Evolutionary conservation across 1,140 invertebrate species (phyloP), one percentile per base, ranked within the genome.

Genomic region (Zaprionus davidi): DNA sequence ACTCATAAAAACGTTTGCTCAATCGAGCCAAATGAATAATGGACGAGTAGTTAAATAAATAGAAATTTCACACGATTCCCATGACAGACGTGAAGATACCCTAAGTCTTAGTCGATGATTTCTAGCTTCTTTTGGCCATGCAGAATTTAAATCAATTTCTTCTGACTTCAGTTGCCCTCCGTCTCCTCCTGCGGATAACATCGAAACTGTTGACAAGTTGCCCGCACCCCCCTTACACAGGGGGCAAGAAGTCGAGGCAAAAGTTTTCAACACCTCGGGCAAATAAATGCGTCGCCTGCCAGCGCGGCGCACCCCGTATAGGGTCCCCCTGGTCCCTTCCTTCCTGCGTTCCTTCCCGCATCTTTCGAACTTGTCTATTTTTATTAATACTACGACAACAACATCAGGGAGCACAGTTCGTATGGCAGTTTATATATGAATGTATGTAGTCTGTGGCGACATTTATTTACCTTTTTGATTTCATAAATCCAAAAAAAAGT

Each of bases 381-480:
- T 81, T 87, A 88, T 79, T 78, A 64, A 64, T 67, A 60, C 72
- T 71, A 67, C 59, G 76, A 70, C 70, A 73, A 28, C 38, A 59
- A 59, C 22, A 78, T 11, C 31, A 34, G 31, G 41, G 41, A 46
- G n/a, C 41, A 46, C n/a, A 46, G 41, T 44, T 17, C n/a, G 15
- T 41, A 41, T 41, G n/a, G 60, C 26, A 57, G 69, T 49, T 15
- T 17, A 17, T 20, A 20, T 26, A 26, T 26, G 24, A 26, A 26
- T 68, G 71, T 44, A 68, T 71, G 57, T 64, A 36, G 51, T 76
- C 34, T 65, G 44, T 69, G 60, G 15, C 51, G 20, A 68, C 38
- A 55, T 75, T 69, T 83, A 87, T 90, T 90, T 87, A 87, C 84
- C 84, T 87, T 87, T 86, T 90, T 76, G 84, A 90, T 87, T 87